Conservation (phyloP, 2,888 invertebrate species). For the Epirrhoe alternata region DNA sequence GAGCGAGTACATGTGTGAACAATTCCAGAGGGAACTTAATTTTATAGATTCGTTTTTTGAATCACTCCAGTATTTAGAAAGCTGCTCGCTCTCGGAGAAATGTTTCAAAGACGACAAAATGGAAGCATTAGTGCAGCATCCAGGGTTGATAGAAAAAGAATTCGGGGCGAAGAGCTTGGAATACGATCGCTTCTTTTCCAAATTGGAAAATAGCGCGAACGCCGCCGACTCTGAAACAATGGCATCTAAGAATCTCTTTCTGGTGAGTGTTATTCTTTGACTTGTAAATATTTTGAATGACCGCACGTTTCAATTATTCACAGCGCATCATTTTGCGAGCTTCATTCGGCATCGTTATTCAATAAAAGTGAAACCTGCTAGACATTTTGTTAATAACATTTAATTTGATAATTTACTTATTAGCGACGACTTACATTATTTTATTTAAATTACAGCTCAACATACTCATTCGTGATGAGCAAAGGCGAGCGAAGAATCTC, state of each 20-base stretch:
- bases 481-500: conserved; percentile 78
- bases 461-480: conserved; percentile 82
- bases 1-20: conserved; percentile 71
- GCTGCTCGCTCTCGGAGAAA: conserved; percentile 65
- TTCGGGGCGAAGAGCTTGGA: conserved; percentile 61
- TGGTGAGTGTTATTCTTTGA: conserved; percentile 77
- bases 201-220: conserved; percentile 68
- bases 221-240: conserved; percentile 75
- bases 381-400: conserved; percentile 20
- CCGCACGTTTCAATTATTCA: conserved; percentile 44
- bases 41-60: conserved; percentile 82
- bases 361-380: conserved; percentile 32
- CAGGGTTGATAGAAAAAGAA: conserved; percentile 52
- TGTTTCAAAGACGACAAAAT: conserved; percentile 60
- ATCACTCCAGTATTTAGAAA: conserved; percentile 77
- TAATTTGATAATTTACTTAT: background rate
- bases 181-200: conserved; percentile 67
- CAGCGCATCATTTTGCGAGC: conserved; percentile 40
- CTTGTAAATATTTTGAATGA: conserved; percentile 67
- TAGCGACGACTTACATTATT: conserved; percentile 1
- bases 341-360: conserved; percentile 36
- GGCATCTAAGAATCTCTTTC: conserved; percentile 81
- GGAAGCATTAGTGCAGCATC: conserved; percentile 58
- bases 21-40: conserved; percentile 77
- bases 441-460: conserved; percentile 70